phyloP scores from a whole-genome alignment of 2,888 invertebrate genomes.

The Pandemis heparana region DNA sequence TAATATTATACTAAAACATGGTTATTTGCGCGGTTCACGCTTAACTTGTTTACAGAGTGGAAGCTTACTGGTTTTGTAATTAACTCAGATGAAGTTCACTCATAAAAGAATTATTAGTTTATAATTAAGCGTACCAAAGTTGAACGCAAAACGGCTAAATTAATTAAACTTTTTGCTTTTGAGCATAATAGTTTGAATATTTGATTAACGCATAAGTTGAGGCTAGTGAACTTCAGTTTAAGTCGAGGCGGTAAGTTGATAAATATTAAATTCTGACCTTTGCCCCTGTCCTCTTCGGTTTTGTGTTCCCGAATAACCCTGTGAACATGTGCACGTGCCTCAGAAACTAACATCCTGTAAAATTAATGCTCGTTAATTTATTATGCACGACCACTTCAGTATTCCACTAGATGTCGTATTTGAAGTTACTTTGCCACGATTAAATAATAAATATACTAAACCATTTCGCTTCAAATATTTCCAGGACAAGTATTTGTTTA shows the following conservation, averaged over 20 bases:
- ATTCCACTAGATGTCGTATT: conserved; percentile 13
- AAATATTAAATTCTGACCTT: conserved; percentile 41
- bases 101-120: conserved; percentile 29
- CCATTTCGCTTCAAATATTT: background rate
- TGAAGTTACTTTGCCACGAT: background rate
- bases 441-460: background rate
- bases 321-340: conserved; percentile 34
- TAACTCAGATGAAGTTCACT: conserved; percentile 17
- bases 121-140: conserved; percentile 10
- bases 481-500: background rate
- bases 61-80: conserved; percentile 13
- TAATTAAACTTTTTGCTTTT: conserved; percentile 27
- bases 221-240: conserved; percentile 29
- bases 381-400: conserved; percentile 14
- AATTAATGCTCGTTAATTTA: conserved; percentile 24
- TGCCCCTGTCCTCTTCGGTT: conserved; percentile 25
- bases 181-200: conserved; percentile 26
- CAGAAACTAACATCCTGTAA: conserved; percentile 18
- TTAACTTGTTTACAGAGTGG: conserved; percentile 11
- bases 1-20: background rate
- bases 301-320: conserved; percentile 24
- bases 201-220: conserved; percentile 33
- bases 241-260: conserved; percentile 23
- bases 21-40: background rate
- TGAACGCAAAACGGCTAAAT: conserved; percentile 12